These are phyloP conservation scores for Euborellia annulipes DNA, from an alignment of 1,140 invertebrate genomes.

Conservation along the genomic window DNA sequence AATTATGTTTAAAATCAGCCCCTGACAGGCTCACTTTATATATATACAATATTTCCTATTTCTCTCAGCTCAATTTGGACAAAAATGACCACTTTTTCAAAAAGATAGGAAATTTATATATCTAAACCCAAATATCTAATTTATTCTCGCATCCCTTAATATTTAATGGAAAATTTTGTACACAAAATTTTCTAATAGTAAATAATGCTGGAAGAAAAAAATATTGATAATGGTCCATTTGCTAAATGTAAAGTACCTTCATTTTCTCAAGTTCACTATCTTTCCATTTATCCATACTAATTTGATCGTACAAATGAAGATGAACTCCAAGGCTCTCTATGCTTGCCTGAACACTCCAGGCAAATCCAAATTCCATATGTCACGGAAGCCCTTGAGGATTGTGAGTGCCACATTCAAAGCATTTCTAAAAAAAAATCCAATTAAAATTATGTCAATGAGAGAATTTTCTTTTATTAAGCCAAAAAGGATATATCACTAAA, in stretches of 20 bases:
- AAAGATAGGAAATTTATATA: too few relatives aligned
- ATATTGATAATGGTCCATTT: too few relatives aligned
- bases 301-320: conserved; percentile 79
- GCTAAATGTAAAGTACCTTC: conserved; percentile 57
- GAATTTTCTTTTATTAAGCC: neutral
- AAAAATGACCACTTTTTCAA: too few relatives aligned
- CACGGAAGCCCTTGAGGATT: conserved; percentile 96
- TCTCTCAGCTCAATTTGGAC: too few relatives aligned
- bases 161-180: too few relatives aligned
- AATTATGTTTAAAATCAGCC: too few relatives aligned
- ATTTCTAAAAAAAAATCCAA: conserved; percentile 51
- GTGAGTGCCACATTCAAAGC: conserved; percentile 86
- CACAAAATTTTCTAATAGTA: too few relatives aligned
- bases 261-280: conserved; percentile 94
- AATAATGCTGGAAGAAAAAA: too few relatives aligned
- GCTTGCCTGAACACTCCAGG: conserved; percentile 92
- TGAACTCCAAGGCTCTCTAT: conserved; percentile 91
- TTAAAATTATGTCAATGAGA: conserved; percentile 3
- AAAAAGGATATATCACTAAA: neutral
- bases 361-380: conserved; percentile 98
- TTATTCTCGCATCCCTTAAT: too few relatives aligned
- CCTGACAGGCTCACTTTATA: too few relatives aligned
- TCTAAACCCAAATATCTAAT: too few relatives aligned
- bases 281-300: conserved; percentile 99
- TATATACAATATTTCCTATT: too few relatives aligned